Base-by-base conservation (phyloP, 1,140 invertebrate genomes). In the Riptortus pedestris region DNA sequence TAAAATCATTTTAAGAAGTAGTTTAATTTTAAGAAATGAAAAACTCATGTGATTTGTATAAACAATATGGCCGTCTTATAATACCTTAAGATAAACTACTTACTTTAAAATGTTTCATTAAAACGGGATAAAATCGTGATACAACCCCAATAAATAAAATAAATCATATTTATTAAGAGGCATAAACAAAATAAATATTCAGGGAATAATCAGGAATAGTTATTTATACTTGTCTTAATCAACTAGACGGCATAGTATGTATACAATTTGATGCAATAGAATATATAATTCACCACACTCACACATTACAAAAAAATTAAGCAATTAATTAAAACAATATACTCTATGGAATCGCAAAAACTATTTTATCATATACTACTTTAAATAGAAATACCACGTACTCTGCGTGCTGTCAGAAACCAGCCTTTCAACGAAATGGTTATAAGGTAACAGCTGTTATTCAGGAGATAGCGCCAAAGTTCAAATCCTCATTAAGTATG, bases 21-120 rank as follows among this genome's bases (percentile, higher is more conserved):
- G 12, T 55, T 22, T 24, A 12, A 55, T 22, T 11, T 22, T 24
- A 24, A 24, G 2, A 55, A 24, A 55, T 4, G 26, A 55, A 55
- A 24, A 24, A 55, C 51, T 55, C 51, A 55, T 55, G 51, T 55
- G 51, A 24, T 55, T 55, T 24, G 26, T 38, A 14, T 24, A 55
- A 55, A 55, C 51, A 55, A 55, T 26, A 55, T 55, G 51, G 51
- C 45, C 51, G 51, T 26, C 51, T 24, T 24, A 24, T 24, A 18
- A 38, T 55, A 55, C 24, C 26, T 24, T 55, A 14, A 16, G 24
- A 55, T 55, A 20, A n/a, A 47, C 24, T 55, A 24, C 18, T 24
- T 55, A 24, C 24, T 12, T 55, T 55, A 55, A 38, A 55, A 55
- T 55, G 24, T 55, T 55, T 24, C 12, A 20, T 55, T 55, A 16